phyloP scores from a whole-genome alignment of 2,797 vertebrate genomes.

The Pangasius mekongensis region DNA sequence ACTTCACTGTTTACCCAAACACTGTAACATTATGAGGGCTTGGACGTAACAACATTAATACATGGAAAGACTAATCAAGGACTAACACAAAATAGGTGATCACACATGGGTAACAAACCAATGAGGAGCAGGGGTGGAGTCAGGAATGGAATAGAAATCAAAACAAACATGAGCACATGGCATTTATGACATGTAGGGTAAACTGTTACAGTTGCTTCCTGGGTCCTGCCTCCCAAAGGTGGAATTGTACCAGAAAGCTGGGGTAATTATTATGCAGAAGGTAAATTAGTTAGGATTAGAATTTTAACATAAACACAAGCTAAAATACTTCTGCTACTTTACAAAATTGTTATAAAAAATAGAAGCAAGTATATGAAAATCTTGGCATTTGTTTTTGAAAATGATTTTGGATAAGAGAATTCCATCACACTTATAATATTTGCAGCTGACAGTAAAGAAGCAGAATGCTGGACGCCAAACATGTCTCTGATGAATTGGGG shows the following conservation, averaged over 20 bases:
- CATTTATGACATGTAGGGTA: neutral
- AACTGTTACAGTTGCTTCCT: no score
- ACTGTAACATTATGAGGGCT: neutral
- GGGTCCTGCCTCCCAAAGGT: neutral
- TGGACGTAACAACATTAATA: neutral
- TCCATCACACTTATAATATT: neutral
- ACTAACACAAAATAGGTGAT: neutral
- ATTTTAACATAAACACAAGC: neutral
- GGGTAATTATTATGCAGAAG: neutral
- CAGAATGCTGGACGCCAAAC: neutral
- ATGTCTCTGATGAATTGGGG: neutral
- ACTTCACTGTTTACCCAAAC: neutral
- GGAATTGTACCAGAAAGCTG: neutral
- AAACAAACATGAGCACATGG: neutral
- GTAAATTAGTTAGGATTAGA: neutral
- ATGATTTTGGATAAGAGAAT: neutral
- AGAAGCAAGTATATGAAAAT: neutral
- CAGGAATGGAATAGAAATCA: neutral
- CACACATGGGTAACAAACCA: neutral
- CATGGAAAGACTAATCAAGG: neutral
- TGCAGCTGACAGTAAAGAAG: neutral
- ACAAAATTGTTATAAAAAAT: neutral
- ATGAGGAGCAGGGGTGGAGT: neutral
- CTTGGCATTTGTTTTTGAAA: neutral
- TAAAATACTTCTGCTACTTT: neutral